Evolutionary conservation across 64 coral and sea anemone genomes (phyloP), one percentile per base, ranked within the genome.

Genomic region (Acropora tenuis): DNA sequence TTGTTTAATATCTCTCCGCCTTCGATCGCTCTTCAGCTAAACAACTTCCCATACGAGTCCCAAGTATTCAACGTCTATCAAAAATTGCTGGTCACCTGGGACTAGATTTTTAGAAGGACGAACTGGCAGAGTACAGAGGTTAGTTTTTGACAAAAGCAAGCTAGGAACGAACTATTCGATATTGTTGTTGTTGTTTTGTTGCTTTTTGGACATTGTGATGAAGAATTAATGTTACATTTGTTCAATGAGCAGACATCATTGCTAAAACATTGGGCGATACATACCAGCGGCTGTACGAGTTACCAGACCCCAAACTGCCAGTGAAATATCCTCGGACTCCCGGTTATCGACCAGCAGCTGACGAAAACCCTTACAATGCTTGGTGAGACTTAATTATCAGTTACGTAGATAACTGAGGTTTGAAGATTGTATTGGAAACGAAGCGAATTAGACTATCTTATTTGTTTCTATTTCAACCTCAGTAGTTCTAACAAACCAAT

Each of bases 281-380:
- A 3, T 82, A 82, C 8, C 80, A 82, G 10, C 55, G 80, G 8
- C 41, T 82, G 80, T 67, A 82, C 5, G 79, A 83, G 50, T 58
- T 91, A 73, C 89, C 78, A 40, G 78, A 83, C 41, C 80, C 78
- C 65, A 91, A 91, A 69, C 79, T 83, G 0, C 89, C 89, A 1
- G 67, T 91, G 6, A 91, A 91, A 49, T 91, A 91, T 73, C 89
- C 89, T 4, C 89, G 89, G 30, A 73, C 60, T 10, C 78, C 79
- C 19, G 89, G 89, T 44, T 91, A 83, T 42, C 66, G 89, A 8
- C 89, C 89, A 18, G 16, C 89, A 76, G 6, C 2, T 6, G 63
- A 90, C 30, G 89, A 90, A 5, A 90, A 90, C 45, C 79, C 89
- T 41, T 75, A 42, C 78, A 90, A 90, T 50, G 89, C 89, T 18